Base-by-base conservation (phyloP, 2,113 vertebrate genomes). In the Lucifuga dentata region DNA sequence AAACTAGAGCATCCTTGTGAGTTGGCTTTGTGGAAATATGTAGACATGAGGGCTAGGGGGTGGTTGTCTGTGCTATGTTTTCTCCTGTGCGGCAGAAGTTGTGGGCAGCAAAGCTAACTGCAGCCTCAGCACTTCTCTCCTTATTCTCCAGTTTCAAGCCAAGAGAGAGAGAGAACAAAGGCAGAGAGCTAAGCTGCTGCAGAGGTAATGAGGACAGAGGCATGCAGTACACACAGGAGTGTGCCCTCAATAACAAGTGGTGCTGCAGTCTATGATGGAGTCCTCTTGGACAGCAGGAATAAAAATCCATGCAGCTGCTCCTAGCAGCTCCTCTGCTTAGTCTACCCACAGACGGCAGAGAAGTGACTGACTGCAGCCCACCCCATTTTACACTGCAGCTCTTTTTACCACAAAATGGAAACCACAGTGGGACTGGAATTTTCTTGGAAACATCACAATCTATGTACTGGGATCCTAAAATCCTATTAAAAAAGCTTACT, bases 81-180 rank as follows among this genome's bases (percentile, higher is more conserved):
- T 88, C 86, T 87, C 85, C 78, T 82, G 83, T 85, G 86, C 86
- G 59, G 88, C 78, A 88, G 78, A 86, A 89, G 86, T 88, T 90
- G 87, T 87, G 87, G 88, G 86, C 85, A 92, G 90, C 86, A 73
- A 51, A 66, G 78, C 84, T 76, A 89, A 91, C 84, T 90, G 90
- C 91, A 85, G 82, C 83, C 83, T 92, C 91, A 91, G 90, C 91
- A 90, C 84, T 90, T 91, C 86, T 84, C 74, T 68, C 84, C 68
- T 83, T 89, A 86, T 81, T 90, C 90, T 89, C 88, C 73, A 76
- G 82, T 90, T 90, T 90, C 89, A 88, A 86, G 88, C 90, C 88
- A 89, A 89, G 90, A 78, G 77, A 89, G 90, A 78, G 77, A 78
- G 82, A 88, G 88, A 91, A 91, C 90, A 91, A 91, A 90, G 79